A percentile compares a stretch with the other conserved stretches of the same genome.
Evolutionary conservation across 2,888 invertebrate species (phyloP).

Genomic region (Aporophyla nigra): DNA sequence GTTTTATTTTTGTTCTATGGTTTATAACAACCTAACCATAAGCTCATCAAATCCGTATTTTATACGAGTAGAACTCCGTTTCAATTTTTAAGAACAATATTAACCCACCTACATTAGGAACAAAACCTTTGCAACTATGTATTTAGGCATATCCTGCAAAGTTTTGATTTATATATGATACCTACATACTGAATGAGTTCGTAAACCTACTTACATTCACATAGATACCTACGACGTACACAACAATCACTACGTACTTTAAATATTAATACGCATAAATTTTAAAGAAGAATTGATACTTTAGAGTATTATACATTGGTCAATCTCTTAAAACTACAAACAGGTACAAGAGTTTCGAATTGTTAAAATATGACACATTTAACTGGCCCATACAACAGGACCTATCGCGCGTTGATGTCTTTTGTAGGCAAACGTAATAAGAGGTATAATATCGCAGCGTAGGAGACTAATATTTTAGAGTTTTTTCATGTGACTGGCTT

Average conservation of each 20-base stretch:
- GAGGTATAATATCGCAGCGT: neutral
- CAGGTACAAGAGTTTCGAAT: neutral
- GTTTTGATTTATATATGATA: neutral
- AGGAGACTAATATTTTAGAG: neutral
- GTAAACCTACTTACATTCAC: neutral
- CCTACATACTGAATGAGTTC: neutral
- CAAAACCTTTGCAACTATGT: neutral
- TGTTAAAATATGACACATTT: constrained; percentile 5
- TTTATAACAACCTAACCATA: neutral
- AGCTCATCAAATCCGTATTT: neutral
- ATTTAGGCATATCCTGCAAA: neutral
- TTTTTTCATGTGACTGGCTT: neutral
- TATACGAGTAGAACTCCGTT: neutral
- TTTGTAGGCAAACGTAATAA: constrained; percentile 53
- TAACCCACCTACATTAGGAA: neutral
- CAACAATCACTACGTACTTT: neutral
- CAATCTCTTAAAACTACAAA: neutral
- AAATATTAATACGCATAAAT: neutral
- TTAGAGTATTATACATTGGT: neutral
- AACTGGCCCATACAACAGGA: neutral
- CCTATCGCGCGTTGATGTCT: constrained; percentile 70
- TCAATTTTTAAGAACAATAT: neutral
- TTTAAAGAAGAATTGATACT: neutral
- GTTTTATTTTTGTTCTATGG: constrained; percentile 1
- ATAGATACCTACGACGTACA: neutral